phyloP scores from a whole-genome alignment of 2,888 invertebrate species.

The Dexiosoma caninum region DNA sequence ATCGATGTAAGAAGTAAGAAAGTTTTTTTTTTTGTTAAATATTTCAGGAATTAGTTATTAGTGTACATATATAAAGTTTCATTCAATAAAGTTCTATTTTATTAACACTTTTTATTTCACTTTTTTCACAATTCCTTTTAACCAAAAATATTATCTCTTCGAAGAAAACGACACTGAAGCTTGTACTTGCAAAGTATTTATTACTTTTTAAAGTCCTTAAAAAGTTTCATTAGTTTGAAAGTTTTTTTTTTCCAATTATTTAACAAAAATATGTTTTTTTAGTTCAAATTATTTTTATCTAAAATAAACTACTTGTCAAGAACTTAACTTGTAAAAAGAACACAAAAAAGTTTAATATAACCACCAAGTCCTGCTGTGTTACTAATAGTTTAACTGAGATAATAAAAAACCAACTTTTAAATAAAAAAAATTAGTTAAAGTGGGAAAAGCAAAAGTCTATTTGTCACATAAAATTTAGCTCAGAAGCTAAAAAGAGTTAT shows the following conservation, averaged over 20 bases:
- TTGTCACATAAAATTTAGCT: not conserved
- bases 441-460: not conserved
- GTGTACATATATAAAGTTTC: no score
- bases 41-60: no score
- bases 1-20: no score
- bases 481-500: not conserved
- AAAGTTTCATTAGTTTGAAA: conserved; percentile 13
- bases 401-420: not conserved
- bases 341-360: not conserved
- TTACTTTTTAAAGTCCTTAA: conserved; percentile 32
- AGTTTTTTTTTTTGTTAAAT: no score
- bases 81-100: no score
- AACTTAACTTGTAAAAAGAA: not conserved
- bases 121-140: no score
- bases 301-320: conserved; percentile 14
- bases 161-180: not conserved
- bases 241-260: not conserved
- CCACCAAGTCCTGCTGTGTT: not conserved
- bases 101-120: no score
- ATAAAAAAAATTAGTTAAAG: not conserved
- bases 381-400: not conserved
- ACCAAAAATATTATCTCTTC: no score
- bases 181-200: conserved; percentile 16
- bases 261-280: not conserved
- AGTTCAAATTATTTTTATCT: not conserved